Evolutionary conservation across 1,140 invertebrate species (phyloP).

Genomic region (Galendromus occidentalis): DNA sequence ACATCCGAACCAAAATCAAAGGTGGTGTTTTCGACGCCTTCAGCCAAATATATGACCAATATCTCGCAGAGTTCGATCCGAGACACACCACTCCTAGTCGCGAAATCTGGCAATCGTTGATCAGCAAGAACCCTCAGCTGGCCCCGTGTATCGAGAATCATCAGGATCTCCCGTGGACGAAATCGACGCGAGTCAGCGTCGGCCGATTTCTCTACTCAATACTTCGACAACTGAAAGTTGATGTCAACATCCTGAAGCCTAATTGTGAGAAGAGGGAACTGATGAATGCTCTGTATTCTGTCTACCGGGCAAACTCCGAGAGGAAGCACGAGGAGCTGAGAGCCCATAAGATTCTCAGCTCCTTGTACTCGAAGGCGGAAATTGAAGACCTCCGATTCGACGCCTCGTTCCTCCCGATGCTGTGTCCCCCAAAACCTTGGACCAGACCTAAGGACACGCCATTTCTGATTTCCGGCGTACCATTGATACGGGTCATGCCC

Average conservation of each 20-base stretch:
- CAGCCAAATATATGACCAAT: too few relatives aligned
- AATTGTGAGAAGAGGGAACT: constrained; percentile 36
- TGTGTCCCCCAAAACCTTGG: constrained; percentile 20
- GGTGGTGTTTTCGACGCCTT: too few relatives aligned
- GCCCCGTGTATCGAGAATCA: constrained; percentile 27
- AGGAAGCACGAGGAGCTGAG: constrained; percentile 47
- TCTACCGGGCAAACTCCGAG: constrained; percentile 33
- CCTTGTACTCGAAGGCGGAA: constrained; percentile 42
- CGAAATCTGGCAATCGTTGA: not conserved
- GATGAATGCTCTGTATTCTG: constrained; percentile 46
- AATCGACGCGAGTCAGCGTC: constrained; percentile 36
- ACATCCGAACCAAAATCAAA: constrained; percentile 21
- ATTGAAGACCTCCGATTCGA: constrained; percentile 47
- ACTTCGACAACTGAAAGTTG: constrained; percentile 57
- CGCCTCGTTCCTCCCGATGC: constrained; percentile 42
- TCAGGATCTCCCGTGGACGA: constrained; percentile 41
- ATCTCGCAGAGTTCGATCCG: too few relatives aligned
- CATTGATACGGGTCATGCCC: constrained; percentile 28
- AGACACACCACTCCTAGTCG: not conserved
- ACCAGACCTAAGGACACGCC: not conserved
- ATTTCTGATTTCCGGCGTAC: constrained; percentile 15
- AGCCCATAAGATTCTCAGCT: constrained; percentile 51
- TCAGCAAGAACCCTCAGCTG: not conserved
- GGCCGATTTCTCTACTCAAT: constrained; percentile 72
- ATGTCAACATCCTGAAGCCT: constrained; percentile 41